A percentile compares a stretch with the other conserved stretches of the same genome.
phyloP scores from a whole-genome alignment of 2,797 vertebrate species.

The Chiroxiphia lanceolata region DNA sequence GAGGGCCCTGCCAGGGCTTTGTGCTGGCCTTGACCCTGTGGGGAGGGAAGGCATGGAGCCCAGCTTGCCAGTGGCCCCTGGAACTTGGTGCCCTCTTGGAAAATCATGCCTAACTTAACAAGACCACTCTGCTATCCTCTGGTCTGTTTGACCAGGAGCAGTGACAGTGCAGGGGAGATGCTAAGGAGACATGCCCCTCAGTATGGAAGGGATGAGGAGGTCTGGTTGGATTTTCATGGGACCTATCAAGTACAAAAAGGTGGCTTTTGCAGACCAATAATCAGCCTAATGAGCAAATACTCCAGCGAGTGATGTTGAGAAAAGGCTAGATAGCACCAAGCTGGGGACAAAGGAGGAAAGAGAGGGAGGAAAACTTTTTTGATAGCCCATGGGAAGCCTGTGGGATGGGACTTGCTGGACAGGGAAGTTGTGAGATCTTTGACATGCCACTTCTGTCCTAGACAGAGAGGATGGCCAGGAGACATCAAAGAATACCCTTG shows the following conservation, averaged over 20 bases:
- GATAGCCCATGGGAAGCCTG: background rate
- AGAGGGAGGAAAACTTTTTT: background rate
- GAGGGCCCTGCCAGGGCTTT: background rate
- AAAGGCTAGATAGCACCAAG: background rate
- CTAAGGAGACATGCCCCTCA: background rate
- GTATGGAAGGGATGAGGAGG: background rate
- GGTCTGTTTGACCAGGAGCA: background rate
- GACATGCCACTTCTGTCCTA: background rate
- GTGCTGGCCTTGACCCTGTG: background rate
- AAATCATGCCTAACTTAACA: background rate
- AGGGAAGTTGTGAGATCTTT: background rate
- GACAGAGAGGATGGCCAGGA: background rate
- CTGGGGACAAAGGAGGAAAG: background rate
- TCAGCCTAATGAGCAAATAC: background rate
- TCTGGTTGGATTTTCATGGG: background rate
- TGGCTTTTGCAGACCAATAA: background rate
- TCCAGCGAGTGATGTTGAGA: background rate
- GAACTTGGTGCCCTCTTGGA: background rate
- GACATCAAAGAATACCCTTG: background rate
- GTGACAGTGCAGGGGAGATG: background rate
- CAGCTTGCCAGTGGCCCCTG: background rate
- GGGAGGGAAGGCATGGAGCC: background rate
- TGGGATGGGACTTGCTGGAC: background rate
- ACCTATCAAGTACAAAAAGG: rapidly evolving
- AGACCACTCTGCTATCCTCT: background rate